These are phyloP conservation scores for Aphidius ervi DNA, from an alignment of 1,140 invertebrate species.

Conservation along the genomic window DNA sequence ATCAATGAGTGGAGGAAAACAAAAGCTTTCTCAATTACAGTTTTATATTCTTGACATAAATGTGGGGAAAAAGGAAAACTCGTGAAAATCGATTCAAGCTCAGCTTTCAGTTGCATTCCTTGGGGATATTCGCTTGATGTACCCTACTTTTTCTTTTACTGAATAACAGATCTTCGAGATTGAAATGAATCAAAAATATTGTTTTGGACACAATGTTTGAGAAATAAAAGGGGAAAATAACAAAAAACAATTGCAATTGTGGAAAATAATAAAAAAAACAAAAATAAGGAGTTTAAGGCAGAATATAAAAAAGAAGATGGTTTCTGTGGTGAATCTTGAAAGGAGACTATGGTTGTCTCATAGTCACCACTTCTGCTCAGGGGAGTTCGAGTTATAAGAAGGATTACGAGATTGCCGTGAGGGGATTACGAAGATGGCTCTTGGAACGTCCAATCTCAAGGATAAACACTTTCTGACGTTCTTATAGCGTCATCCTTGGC, in stretches of 20 bases:
- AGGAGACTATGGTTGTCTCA: conserved; percentile 16
- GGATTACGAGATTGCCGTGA: conserved; percentile 53
- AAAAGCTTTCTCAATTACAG: too few species aligned
- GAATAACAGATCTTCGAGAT: not conserved
- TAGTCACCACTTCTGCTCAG: conserved; percentile 20
- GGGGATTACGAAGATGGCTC: conserved; percentile 52
- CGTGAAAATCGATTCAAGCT: too few species aligned
- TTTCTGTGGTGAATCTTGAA: conserved; percentile 17
- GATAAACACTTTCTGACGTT: conserved; percentile 51
- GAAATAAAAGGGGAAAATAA: not conserved
- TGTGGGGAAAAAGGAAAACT: too few species aligned
- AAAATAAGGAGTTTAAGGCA: not conserved
- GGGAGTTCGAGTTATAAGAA: conserved; percentile 44
- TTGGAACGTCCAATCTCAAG: conserved; percentile 51
- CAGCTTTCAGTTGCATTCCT: too few species aligned
- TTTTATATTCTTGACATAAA: too few species aligned
- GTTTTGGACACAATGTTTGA: conserved; percentile 30
- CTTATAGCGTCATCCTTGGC: conserved; percentile 27
- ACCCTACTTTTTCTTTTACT: too few species aligned
- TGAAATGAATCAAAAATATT: conserved; percentile 40
- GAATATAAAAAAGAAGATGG: conserved; percentile 16
- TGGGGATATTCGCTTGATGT: too few species aligned
- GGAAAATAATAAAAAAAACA: not conserved
- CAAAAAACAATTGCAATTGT: not conserved
- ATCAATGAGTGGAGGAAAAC: too few species aligned